Base-by-base conservation (phyloP, 2,888 invertebrate genomes). In the Allacma fusca region DNA sequence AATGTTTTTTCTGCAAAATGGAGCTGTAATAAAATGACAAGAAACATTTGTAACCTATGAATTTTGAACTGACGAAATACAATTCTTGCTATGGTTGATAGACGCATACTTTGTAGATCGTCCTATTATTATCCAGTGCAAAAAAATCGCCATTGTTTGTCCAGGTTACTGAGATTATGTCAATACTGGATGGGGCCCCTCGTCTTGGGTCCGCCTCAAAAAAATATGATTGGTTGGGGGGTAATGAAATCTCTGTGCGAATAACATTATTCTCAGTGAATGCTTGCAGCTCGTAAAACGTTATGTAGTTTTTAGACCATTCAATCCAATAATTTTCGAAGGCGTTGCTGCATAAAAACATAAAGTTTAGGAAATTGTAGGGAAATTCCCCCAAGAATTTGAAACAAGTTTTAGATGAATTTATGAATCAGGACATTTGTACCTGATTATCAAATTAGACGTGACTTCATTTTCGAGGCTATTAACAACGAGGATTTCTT, bases 261-360 rank as follows among this genome's bases (percentile, higher is more conserved):
- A 81, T 75, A 0, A 81, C 81, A 76, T 78, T 79, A 28, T 77
- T 81, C 59, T 81, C 71, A 13, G 79, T 80, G n/a, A 81, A 78
- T 1, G 80, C 78, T 68, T 78, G 80, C 40, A 80, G 79, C 40
- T 82, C 82, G 67, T 81, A 82, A 23, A 82, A 79, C 13, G 77
- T 81, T n/a, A 82, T 71, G 78, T 81, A 78, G 2, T 76, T 72
- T 1, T 40, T 44, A 19, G 80, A 80, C 77, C 81, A 81, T 71
- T 82, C 82, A 5, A 81, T 72, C 82, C 82, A 82, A 26, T 78
- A 64, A 50, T 71, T 74, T 16, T 78, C 77, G 50, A 80, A 80
- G 19, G 70, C 73, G 16, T 78, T 80, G 50, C 82, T 82, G 59
- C 12, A 73, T n/a, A n/a, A n/a, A n/a, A n/a, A n/a, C n/a, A n/a